Evolutionary conservation across 2,113 vertebrate species (phyloP).

Genomic region (Scortum barcoo): DNA sequence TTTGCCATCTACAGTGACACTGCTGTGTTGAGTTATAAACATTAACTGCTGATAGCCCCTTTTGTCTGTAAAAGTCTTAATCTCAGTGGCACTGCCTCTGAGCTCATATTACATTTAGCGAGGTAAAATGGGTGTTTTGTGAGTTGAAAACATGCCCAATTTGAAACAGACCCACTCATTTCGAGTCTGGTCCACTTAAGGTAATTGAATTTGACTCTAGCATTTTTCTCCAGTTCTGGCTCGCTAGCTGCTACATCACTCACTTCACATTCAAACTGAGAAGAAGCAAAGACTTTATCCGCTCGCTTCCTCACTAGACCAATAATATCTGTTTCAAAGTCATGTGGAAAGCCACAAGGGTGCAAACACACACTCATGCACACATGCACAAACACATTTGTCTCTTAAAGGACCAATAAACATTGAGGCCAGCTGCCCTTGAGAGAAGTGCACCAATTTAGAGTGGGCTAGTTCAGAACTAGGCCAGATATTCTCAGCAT

Average conservation of each 20-base stretch:
- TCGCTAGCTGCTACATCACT: conserved; percentile 43
- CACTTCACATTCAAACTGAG: conserved; percentile 51
- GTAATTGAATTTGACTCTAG: conserved; percentile 82
- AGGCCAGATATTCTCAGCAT: conserved; percentile 70
- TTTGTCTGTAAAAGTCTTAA: conserved; percentile 65
- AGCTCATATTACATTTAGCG: conserved; percentile 66
- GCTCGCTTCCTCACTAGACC: conserved; percentile 34
- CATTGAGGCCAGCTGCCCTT: conserved; percentile 61
- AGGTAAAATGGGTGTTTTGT: conserved; percentile 73
- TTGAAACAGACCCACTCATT: conserved; percentile 74
- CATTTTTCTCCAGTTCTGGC: conserved; percentile 53
- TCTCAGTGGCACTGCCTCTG: conserved; percentile 42
- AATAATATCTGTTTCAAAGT: conserved; percentile 59
- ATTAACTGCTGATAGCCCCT: conserved; percentile 56
- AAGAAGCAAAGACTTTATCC: conserved; percentile 37
- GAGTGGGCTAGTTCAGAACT: conserved; percentile 56
- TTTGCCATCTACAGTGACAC: conserved; percentile 60
- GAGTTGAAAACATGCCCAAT: conserved; percentile 69
- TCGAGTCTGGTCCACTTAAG: conserved; percentile 70
- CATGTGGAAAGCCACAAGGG: conserved; percentile 41
- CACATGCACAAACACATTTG: conserved; percentile 44
- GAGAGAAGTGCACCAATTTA: conserved; percentile 59
- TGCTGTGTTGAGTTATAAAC: conserved; percentile 55
- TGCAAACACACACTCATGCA: conserved; percentile 33
- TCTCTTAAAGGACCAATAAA: conserved; percentile 60